These are phyloP conservation scores for Lethenteron reissneri DNA, from an alignment of 2,113 vertebrate genomes.

Conservation along the genomic window DNA sequence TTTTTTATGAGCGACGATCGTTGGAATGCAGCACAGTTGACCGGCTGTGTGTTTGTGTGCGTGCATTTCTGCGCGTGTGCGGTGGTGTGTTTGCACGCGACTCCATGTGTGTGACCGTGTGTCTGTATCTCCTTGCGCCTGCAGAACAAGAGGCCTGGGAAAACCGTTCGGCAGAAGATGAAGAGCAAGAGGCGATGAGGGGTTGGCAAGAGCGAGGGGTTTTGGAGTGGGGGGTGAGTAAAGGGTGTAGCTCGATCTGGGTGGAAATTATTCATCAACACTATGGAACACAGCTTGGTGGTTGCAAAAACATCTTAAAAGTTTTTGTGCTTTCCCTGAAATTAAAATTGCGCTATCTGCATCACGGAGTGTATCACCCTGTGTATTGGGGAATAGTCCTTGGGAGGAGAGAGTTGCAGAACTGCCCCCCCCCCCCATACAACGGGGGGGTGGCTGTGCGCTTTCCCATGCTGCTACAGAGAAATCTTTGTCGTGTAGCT, in stretches of 20 bases:
- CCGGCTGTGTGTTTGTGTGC: neutral
- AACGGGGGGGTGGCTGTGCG: no score
- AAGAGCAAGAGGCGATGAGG: conserved; percentile 31
- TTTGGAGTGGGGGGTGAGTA: neutral
- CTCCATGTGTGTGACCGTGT: neutral
- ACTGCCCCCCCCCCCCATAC: no score
- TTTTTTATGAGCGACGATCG: neutral
- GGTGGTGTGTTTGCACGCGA: neutral
- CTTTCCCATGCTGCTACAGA: no score
- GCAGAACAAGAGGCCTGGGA: conserved; percentile 71
- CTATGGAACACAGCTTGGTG: no score
- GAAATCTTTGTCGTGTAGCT: no score
- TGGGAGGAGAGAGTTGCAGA: no score
- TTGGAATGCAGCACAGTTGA: neutral
- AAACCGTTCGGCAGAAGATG: conserved; percentile 53
- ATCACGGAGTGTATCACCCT: no score
- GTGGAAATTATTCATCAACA: neutral
- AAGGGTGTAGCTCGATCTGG: neutral
- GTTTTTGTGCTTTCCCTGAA: no score
- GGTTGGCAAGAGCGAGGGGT: neutral
- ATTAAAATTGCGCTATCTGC: no score
- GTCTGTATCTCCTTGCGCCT: neutral
- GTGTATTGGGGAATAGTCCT: no score
- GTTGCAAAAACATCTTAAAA: no score
- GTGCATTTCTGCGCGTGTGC: neutral